Conservation (phyloP, 2,113 vertebrate genomes). For the Australoheros scitulus region DNA sequence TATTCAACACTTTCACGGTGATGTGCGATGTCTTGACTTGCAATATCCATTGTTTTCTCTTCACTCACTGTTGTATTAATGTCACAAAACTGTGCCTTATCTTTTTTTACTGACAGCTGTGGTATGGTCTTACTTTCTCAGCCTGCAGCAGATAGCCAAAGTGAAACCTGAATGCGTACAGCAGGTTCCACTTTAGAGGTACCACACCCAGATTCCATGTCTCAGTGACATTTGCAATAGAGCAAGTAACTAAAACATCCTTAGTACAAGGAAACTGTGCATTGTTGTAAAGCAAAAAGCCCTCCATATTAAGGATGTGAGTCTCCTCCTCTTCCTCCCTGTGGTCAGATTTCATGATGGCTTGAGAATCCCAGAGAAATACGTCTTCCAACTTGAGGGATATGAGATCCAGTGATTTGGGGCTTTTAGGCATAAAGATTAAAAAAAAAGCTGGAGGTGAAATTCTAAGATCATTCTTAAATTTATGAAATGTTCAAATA, state of each 20-base stretch:
- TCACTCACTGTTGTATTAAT: background rate
- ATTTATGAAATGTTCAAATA: background rate
- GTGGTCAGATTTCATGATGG: background rate
- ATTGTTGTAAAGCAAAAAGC: background rate
- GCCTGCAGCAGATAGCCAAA: background rate
- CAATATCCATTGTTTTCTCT: background rate
- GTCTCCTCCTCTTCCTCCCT: background rate
- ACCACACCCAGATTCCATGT: background rate
- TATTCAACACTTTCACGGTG: conserved; percentile 1
- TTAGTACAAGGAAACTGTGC: background rate
- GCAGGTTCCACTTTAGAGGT: background rate
- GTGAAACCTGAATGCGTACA: background rate
- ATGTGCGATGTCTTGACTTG: background rate
- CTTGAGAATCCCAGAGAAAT: background rate
- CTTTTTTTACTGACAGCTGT: background rate
- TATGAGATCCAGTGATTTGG: background rate
- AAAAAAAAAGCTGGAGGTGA: background rate
- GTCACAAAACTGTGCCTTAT: background rate
- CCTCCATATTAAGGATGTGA: background rate
- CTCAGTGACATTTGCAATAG: background rate
- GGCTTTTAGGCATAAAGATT: background rate
- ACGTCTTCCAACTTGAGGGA: background rate
- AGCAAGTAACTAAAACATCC: background rate
- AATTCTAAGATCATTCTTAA: background rate
- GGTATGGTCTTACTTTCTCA: background rate